Evolutionary conservation across 2,797 vertebrate genomes (phyloP).

Genomic region (Spea hammondii): DNA sequence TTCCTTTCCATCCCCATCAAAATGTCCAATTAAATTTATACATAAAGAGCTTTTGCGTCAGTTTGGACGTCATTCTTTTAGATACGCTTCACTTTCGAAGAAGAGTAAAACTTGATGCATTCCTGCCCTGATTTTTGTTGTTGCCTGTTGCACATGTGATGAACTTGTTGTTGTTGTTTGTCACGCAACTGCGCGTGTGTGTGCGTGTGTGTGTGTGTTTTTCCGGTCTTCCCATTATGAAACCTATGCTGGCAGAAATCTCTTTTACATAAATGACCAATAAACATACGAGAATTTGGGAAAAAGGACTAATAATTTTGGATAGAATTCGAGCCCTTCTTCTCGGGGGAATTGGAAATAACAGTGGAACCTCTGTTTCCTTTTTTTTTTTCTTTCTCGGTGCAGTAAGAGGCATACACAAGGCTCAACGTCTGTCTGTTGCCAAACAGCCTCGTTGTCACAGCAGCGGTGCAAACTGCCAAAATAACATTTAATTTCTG

Average conservation of each 20-base stretch:
- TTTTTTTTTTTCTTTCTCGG: conserved; percentile 27
- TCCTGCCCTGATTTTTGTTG: too few relatives aligned
- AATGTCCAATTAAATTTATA: too few relatives aligned
- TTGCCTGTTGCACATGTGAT: too few relatives aligned
- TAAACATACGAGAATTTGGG: conserved; percentile 50
- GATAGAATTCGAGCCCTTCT: conserved; percentile 12
- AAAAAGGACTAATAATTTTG: conserved; percentile 47
- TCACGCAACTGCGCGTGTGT: too few relatives aligned
- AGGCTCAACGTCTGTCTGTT: conserved; percentile 16
- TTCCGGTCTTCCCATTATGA: conserved; percentile 17
- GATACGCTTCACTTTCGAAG: too few relatives aligned
- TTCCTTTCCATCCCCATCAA: too few relatives aligned
- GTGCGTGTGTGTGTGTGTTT: neutral
- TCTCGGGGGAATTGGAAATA: conserved; percentile 31
- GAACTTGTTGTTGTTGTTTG: too few relatives aligned
- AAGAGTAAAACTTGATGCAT: too few relatives aligned
- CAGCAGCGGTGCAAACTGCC: conserved; percentile 44
- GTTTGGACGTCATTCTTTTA: too few relatives aligned
- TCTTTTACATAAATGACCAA: conserved; percentile 34
- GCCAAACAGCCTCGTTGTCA: conserved; percentile 48
- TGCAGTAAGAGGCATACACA: conserved; percentile 31
- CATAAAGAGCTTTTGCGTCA: too few relatives aligned
- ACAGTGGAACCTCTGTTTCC: conserved; percentile 44
- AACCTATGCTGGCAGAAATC: conserved; percentile 26
- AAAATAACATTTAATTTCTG: conserved; percentile 45